A percentile compares a stretch with the other conserved stretches of the same genome.
These are phyloP conservation scores for Phengaris alcon DNA, from an alignment of 2,888 invertebrate genomes.

Conservation along the genomic window DNA sequence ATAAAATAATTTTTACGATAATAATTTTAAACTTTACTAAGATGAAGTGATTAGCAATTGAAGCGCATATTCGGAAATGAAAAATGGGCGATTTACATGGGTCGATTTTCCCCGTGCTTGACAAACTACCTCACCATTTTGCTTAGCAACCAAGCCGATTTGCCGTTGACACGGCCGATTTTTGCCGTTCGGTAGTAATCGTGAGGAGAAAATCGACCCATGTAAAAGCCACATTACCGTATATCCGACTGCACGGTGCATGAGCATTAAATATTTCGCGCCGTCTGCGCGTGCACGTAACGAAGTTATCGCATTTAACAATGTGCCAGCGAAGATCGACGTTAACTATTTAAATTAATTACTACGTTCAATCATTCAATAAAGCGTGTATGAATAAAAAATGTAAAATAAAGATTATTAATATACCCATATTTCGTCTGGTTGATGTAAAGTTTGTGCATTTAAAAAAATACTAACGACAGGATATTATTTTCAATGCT, in stretches of 20 bases:
- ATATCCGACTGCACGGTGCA: slow-evolving; percentile 18
- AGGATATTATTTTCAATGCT: background rate
- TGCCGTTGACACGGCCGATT: no score
- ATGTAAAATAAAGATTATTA: background rate
- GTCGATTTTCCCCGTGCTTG: no score
- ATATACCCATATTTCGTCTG: background rate
- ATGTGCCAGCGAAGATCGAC: background rate
- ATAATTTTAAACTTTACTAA: no score
- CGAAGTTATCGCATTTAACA: slow-evolving; percentile 27
- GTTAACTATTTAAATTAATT: slow-evolving; percentile 10
- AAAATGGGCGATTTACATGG: no score
- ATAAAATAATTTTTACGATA: no score
- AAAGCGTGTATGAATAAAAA: background rate
- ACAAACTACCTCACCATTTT: no score
- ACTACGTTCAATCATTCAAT: background rate
- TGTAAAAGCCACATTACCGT: background rate
- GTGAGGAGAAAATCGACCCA: no score
- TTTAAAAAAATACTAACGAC: background rate
- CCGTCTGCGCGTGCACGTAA: slow-evolving; percentile 22
- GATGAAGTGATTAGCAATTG: background rate
- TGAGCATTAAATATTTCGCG: slow-evolving; percentile 17
- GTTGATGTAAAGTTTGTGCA: background rate
- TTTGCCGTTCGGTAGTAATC: no score
- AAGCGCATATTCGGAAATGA: slow-evolving; percentile 15
- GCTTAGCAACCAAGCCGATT: no score